These are phyloP conservation scores for Acanthornis magna DNA, from an alignment of 2,797 vertebrate genomes.

Conservation along the genomic window DNA sequence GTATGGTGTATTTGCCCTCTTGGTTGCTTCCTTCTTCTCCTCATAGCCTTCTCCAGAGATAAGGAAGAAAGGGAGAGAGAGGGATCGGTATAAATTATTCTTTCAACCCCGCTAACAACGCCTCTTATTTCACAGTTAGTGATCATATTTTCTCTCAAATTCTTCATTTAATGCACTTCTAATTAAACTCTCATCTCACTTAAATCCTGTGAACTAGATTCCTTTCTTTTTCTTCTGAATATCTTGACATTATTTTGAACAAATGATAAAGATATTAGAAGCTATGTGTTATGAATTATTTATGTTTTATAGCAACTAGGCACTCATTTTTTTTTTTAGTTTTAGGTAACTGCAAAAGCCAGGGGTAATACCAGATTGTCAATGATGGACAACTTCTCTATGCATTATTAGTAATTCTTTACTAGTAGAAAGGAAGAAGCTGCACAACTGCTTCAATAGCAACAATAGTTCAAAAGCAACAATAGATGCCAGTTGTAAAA, in stretches of 20 bases:
- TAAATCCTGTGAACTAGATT: not conserved
- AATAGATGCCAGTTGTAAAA: not conserved
- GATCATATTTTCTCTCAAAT: not conserved
- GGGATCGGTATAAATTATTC: not conserved
- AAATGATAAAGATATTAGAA: not conserved
- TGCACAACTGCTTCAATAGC: not conserved
- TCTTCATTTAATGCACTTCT: not conserved
- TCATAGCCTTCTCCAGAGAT: not conserved
- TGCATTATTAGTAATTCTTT: not conserved
- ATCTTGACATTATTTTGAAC: not conserved
- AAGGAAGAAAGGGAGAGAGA: not conserved
- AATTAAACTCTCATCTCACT: not conserved
- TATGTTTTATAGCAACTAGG: not conserved
- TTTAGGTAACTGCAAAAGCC: not conserved
- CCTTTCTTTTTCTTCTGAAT: not conserved
- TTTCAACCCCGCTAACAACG: not conserved
- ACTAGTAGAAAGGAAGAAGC: not conserved
- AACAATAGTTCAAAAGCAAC: not conserved
- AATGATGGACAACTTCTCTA: not conserved
- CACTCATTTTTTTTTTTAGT: not conserved
- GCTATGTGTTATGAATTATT: not conserved
- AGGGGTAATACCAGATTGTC: not conserved
- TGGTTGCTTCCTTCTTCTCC: not conserved
- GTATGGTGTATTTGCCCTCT: not conserved
- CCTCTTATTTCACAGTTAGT: not conserved